Evolutionary conservation across 2,113 vertebrate genomes (phyloP).

Genomic region (Sakesphorus luctuosus): DNA sequence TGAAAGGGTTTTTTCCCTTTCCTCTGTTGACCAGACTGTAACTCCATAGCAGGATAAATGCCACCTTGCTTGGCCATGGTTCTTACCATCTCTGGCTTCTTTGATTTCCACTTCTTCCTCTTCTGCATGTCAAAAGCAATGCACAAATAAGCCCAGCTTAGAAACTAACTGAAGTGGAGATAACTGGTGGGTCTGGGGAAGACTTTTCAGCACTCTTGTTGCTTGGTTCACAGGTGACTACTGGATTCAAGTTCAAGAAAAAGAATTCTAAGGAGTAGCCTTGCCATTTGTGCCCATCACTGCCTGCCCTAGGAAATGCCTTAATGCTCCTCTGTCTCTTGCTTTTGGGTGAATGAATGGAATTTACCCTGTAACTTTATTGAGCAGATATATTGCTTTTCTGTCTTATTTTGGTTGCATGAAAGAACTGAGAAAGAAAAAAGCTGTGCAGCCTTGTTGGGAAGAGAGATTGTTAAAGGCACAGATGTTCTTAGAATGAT

Average conservation of each 20-base stretch:
- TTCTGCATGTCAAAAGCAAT: neutral
- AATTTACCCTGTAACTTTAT: neutral
- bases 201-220: neutral
- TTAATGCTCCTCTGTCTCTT: neutral
- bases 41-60: neutral
- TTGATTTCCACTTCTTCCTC: neutral
- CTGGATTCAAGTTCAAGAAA: neutral
- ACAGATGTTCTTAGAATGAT: neutral
- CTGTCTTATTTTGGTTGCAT: neutral
- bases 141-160: neutral
- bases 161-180: neutral
- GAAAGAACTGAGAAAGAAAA: neutral
- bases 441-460: neutral
- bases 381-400: neutral
- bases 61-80: neutral
- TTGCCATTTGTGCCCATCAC: neutral
- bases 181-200: neutral
- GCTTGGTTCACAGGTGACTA: neutral
- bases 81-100: neutral
- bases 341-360: slow-evolving; percentile 2
- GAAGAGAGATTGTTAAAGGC: neutral
- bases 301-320: neutral
- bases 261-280: neutral
- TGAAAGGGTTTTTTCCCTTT: neutral
- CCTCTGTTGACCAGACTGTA: neutral